phyloP scores from a whole-genome alignment of 2,888 invertebrate genomes.

The Pseudococcus longispinus region DNA sequence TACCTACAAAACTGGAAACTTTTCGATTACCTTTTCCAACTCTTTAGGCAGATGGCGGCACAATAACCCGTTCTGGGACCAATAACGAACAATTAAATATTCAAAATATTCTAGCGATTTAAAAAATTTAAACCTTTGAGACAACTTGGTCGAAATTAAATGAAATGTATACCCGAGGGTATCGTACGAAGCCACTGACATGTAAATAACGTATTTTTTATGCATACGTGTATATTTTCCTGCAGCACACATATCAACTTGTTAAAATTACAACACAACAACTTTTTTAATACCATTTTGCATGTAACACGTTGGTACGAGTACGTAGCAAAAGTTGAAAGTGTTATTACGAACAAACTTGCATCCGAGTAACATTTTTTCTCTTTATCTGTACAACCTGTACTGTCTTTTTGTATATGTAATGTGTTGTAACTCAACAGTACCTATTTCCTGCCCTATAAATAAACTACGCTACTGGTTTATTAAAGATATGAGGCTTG shows the following conservation, averaged over 20 bases:
- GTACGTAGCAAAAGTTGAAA: neutral
- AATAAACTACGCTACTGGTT: neutral
- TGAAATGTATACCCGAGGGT: neutral
- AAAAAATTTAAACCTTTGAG: neutral
- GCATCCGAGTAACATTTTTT: neutral
- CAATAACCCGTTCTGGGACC: neutral
- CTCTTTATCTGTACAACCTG: neutral
- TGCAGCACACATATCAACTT: neutral
- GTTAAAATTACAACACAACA: neutral
- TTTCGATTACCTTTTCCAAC: neutral
- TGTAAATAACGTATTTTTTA: neutral
- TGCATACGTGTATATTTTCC: neutral
- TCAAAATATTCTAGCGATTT: neutral
- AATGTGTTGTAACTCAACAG: neutral
- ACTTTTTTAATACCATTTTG: slow-evolving; percentile 6
- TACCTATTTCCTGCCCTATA: neutral
- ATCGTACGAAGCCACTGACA: neutral
- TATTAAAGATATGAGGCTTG: neutral
- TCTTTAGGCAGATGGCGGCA: neutral
- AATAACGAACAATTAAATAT: neutral
- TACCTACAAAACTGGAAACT: neutral
- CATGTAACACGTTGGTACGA: neutral
- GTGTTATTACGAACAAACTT: neutral
- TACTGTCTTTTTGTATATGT: neutral
- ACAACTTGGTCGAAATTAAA: neutral